Evolutionary conservation across 2,113 vertebrate species (phyloP), one percentile per base, ranked within the genome.

Genomic region (Nestor notabilis): DNA sequence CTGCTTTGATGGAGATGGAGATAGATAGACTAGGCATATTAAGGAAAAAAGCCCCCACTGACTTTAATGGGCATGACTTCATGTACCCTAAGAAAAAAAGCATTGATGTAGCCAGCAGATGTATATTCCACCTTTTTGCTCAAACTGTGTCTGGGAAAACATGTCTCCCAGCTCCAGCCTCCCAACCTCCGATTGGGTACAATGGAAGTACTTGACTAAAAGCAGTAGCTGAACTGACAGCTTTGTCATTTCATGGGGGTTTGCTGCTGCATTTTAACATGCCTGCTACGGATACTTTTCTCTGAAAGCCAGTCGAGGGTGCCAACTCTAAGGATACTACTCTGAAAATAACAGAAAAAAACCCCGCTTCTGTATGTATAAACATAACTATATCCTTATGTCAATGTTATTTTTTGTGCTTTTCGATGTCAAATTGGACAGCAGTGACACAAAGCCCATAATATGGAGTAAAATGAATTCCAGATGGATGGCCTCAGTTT

Each of bases 381-480:
- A 97, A 93, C 83, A 93, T 96, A 97, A 95, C 95, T 96, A 88
- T 95, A 96, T 95, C 94, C 96, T 97, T 95, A 94, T 97, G 96
- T 95, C 93, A 95, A 94, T 96, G 96, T 97, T 97, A 96, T 95
- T 95, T 96, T 96, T 95, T 95, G 89, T 92, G 77, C 90, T 94
- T 96, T 96, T 96, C 33, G 5, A 94, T 97, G 91, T 97, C 95
- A 97, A 95, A 98, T 97, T 97, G 97, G 93, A 90, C 89, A 97
- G 72, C 82, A 96, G 83, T 78, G 97, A 96, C 96, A 96, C 70
- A 96, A 90, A 94, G 20, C 35, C 74, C 17, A 5, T 95, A 96
- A 96, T 91, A 97, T 93, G 92, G 94, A 78, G 55, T 72, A 77
- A 97, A 95, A 98, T 97, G 41, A 95, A 96, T 95, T 97, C 96